A percentile compares a stretch with the other conserved stretches of the same genome.
phyloP scores from a whole-genome alignment of 2,797 vertebrate genomes.

The Gallirallus australis region DNA sequence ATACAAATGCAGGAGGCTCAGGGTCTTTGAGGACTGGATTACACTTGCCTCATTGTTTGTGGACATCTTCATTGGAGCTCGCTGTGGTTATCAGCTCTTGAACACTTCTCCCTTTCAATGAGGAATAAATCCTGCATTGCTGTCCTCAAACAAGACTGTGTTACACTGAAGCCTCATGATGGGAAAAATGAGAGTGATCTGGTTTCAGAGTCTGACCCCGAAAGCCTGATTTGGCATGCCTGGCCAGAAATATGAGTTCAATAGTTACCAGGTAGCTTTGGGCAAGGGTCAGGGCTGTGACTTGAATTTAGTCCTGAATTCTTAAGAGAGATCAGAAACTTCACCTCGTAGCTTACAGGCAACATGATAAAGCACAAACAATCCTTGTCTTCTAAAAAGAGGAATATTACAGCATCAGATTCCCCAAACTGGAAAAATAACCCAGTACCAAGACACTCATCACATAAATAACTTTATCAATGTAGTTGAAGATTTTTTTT shows the following conservation, averaged over 20 bases:
- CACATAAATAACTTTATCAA: not conserved
- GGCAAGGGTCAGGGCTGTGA: not conserved
- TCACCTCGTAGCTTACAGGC: not conserved
- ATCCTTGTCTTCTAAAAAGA: not conserved
- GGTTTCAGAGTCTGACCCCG: not conserved
- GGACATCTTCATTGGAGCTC: not conserved
- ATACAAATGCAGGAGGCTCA: not conserved
- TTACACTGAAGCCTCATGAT: not conserved
- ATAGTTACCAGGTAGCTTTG: not conserved
- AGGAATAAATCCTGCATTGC: not conserved
- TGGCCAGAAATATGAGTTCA: not conserved
- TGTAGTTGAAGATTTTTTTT: not conserved
- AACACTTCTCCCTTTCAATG: not conserved
- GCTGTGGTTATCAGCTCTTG: not conserved
- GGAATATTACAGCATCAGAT: not conserved
- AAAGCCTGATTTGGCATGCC: accelerated
- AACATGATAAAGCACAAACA: not conserved
- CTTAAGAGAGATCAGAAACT: not conserved
- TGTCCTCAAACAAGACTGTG: accelerated
- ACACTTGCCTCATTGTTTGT: not conserved
- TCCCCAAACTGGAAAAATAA: not conserved
- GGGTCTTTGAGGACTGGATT: not conserved
- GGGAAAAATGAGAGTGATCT: not conserved
- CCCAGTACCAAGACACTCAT: not conserved
- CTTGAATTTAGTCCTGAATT: not conserved